Conservation (phyloP, 2,888 invertebrate genomes). For the Zygaena filipendulae region DNA sequence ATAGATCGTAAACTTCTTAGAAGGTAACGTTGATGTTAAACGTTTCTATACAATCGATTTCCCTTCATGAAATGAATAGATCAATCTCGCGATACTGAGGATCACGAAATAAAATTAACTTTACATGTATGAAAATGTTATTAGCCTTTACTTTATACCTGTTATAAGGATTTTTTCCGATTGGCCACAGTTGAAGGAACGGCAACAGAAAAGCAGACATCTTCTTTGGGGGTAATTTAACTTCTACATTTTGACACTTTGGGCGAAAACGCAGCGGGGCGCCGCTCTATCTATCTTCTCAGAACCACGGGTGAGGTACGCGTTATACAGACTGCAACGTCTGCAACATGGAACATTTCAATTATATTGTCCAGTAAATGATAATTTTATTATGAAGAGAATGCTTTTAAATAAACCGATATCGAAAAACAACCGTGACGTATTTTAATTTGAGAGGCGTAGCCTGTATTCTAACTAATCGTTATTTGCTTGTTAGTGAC, state of each 20-base stretch:
- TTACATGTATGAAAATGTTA: too few species aligned
- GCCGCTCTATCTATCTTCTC: conserved; percentile 48
- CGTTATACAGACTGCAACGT: conserved; percentile 44
- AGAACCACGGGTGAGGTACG: conserved; percentile 52
- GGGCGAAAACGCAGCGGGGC: conserved; percentile 57
- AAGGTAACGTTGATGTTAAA: too few species aligned
- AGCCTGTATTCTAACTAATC: too few species aligned
- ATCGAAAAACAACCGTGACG: too few species aligned
- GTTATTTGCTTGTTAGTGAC: too few species aligned
- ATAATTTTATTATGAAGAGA: too few species aligned
- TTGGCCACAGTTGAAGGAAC: too few species aligned
- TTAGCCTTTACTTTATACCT: too few species aligned
- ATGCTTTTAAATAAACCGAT: too few species aligned
- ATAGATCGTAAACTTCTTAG: conserved; percentile 40
- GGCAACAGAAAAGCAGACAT: too few species aligned
- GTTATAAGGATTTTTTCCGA: too few species aligned
- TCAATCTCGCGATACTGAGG: conserved; percentile 40
- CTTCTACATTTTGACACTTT: conserved; percentile 64
- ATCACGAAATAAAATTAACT: conserved; percentile 31
- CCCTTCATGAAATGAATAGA: conserved; percentile 33
- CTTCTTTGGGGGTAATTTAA: conserved; percentile 40
- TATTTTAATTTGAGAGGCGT: too few species aligned
- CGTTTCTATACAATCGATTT: conserved; percentile 37
- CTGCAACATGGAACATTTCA: conserved; percentile 42
- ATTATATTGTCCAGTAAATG: conserved; percentile 29